Evolutionary conservation across 1,140 invertebrate genomes (phyloP), one percentile per base, ranked within the genome.

Genomic region (Aphidius ervi): DNA sequence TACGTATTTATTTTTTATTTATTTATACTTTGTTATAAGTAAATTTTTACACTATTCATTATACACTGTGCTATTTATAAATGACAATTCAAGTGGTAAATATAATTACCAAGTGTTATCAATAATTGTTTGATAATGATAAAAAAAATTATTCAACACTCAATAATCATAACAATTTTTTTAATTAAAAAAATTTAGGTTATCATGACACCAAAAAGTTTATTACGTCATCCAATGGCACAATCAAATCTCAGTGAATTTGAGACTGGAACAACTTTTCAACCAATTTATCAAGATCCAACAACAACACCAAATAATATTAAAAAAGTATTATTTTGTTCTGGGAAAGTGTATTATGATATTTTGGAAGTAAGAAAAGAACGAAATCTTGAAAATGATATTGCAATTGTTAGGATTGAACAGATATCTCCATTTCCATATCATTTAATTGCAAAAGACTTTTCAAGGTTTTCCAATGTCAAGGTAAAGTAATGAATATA

Each of bases 361-460:
- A 77, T 96, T 46, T 69, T 83, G 8, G 85, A 87, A 47, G 84
- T 86, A 54, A 77, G 91, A 9, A 82, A 85, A 59, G 84, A 86
- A 63, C 82, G 81, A 64, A 85, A 87, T 48, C 68, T 91, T 6
- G 83, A 88, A 37, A 82, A 87, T 23, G 76, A 86, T 63, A 87
- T 95, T 46, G 92, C 91, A 10, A 84, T 97, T 64, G 74, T 83
- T 40, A 83, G 93, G 62, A 79, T 96, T 46, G 94, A 97, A 75
- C 94, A 96, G 77, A 73, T 93, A 40, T 82, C 76, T 48, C 94
- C 94, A 2, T 95, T 97, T 80, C 94, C 93, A 0, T 94, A 91
- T 77, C 90, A 94, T 71, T 64, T 91, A 37, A 74, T 93, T 2
- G 81, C 84, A 61, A 68, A 82, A 47, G 89, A 93, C 75, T 78